Percentiles rank a stretch among this genome's conserved stretches.
Conservation (phyloP, 2,797 vertebrate genomes). For the Leptodactylus fallax region DNA sequence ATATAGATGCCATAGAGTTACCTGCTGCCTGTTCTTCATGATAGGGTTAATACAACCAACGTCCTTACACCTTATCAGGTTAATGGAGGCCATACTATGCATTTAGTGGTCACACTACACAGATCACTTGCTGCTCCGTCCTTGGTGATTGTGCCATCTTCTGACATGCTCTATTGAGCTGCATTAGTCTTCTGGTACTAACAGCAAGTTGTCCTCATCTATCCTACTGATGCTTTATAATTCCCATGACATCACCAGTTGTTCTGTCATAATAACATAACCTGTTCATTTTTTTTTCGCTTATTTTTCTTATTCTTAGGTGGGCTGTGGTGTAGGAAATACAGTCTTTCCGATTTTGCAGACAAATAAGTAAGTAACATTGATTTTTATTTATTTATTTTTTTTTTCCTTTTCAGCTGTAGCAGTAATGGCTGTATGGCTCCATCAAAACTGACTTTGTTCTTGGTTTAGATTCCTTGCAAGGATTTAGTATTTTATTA, state of each 20-base stretch:
- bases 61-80: neutral
- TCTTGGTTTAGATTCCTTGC: neutral
- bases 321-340: constrained; percentile 97
- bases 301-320: constrained; percentile 76
- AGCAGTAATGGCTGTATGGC: no score
- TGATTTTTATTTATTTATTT: no score
- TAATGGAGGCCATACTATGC: neutral
- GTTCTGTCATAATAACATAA: neutral
- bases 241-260: neutral
- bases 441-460: neutral
- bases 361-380: constrained; percentile 93
- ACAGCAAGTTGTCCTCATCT: neutral
- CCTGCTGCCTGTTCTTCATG: neutral
- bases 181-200: neutral
- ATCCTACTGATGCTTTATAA: neutral
- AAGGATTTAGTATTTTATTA: neutral
- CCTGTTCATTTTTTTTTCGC: neutral
- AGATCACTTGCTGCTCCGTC: neutral
- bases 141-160: neutral
- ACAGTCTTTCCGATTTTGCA: constrained; percentile 97
- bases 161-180: neutral
- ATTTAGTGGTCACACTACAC: constrained; percentile 1
- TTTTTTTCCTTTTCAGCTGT: neutral
- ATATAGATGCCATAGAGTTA: no score
- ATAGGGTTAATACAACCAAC: neutral